Evolutionary conservation across 2,113 vertebrate genomes (phyloP), one percentile per base, ranked within the genome.

Genomic region (Leptobrachium ailaonicum): DNA sequence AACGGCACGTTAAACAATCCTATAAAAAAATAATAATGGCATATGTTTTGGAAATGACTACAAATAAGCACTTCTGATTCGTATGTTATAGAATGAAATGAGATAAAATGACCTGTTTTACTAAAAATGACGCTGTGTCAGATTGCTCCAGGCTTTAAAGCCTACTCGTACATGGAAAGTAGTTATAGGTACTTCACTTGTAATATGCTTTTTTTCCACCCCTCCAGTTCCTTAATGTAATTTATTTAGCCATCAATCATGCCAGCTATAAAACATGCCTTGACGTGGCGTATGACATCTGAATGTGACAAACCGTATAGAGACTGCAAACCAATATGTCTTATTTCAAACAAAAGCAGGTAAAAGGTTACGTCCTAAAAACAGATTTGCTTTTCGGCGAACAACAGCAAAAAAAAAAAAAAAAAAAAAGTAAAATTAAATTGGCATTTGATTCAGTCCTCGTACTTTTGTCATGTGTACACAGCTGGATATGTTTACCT

Each of bases 321-420:
- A 74, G 41, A 45, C 67, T 41, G 32, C n/a, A 80, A 79, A 44
- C 20, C 20, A 40, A 80, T 58, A 80, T 72, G 45, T 66, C 70
- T 79, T 66, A 43, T 72, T 72, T 64, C 77, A 73, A 66, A 73
- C 77, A 58, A 71, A 56, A 80, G 71, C 71, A 44, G 40, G 20
- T 47, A 69, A 80, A 80, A 80, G 78, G 78, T 74, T 80, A 80
- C 71, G 68, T 80, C 71, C 71, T 60, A 73, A 80, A 50, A 80
- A 66, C 50, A 74, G 64, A 66, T 74, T 73, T 67, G 20, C 54
- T 80, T 73, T 74, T 50, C 50, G 43, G 47, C n/a, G 64, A 56
- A 68, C 20, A 32, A 32, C 20, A 32, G 20, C 20, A 32, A 32
- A 32, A 32, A 32, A 32, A 32, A 32, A 32, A 32, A 32, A 32